Evolutionary conservation across 2,113 vertebrate genomes (phyloP), one percentile per base, ranked within the genome.

Genomic region (Oncorhynchus nerka): DNA sequence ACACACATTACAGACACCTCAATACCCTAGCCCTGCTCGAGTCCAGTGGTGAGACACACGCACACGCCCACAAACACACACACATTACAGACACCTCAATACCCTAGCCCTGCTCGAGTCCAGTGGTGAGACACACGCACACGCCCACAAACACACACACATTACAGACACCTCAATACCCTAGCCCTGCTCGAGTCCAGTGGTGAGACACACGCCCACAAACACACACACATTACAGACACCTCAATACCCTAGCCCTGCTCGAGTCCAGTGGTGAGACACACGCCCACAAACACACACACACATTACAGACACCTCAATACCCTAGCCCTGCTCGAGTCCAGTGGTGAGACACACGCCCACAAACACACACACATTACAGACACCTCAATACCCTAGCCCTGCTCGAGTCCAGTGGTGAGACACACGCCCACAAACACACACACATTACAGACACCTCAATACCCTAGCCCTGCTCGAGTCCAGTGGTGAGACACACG

Each of bases 1-100:
- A n/a, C n/a, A n/a, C n/a, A n/a, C n/a, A n/a, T n/a, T n/a, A n/a
- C n/a, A n/a, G 95, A 34, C 94, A 95, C 69, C 92, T 98, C 76
- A 99, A 99, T 87, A 95, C 93, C 59, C 80, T 99, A 75, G 96
- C 98, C 0, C 91, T 99, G 64, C 97, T 99, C 79, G 97, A 99
- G 85, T 96, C 97, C 0, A 88, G 94, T 0, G 96, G 97, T 99
- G 86, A 96, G 93, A 71, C 5, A 49, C 24, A 24, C 13, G 26
- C n/a, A 62, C 6, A 45, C 32, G 45, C 15, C 22, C 57, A 68
- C 69, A 66, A 65, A n/a, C n/a, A n/a, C n/a, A n/a, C n/a, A n/a
- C n/a, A n/a, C n/a, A n/a, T n/a, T n/a, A n/a, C n/a, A n/a, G 95
- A 34, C 94, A 95, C 69, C 92, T 98, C 76, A 99, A 99, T 87